Evolutionary conservation across 2,797 vertebrate genomes (phyloP), one percentile per base, ranked within the genome.

Genomic region (Zenarchopterus dispar): DNA sequence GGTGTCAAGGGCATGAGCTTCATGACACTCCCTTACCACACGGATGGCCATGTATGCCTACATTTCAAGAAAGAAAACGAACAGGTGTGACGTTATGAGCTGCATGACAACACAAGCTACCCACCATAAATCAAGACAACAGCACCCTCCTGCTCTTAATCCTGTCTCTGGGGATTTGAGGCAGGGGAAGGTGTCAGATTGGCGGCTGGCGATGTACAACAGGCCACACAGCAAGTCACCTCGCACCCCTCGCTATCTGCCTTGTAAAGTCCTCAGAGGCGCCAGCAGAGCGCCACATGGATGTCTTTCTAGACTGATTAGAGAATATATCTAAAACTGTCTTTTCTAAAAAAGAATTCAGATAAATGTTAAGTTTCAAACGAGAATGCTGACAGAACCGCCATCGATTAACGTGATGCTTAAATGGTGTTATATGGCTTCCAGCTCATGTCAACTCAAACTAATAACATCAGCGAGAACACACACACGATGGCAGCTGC

Each of bases 31-130:
- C 10, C 22, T 42, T 36, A 8, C 19, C 59, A 26, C 56, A 18
- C 53, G 46, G 71, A 67, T 46, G 68, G 49, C 65, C 9, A 31
- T 2, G 41, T 49, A 44, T 51, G 78, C 53, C 51, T 54, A 65
- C 53, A n/a, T 58, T 63, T 67, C 70, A 60, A 60, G 78, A 58
- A 58, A 75, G 80, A 78, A 77, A 69, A 55, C 23, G 71, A 89
- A 88, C 88, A 89, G 84, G 86, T 88, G 87, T 67, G 73, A 77
- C 0, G 57, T 71, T 84, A 70, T 2, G 69, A 82, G 77, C 73
- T 5, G 53, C 60, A 17, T 24, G 19, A 82, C 71, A 81, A 82
- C 80, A 72, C 78, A 58, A 45, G 71, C 82, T 19, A 46, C 50
- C 39, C 1, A 1, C 67, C 64, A 46, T 84, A 87, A 86, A 90